These are phyloP conservation scores for Alces alces DNA, from an alignment of 2,113 vertebrate species.

Conservation along the genomic window DNA sequence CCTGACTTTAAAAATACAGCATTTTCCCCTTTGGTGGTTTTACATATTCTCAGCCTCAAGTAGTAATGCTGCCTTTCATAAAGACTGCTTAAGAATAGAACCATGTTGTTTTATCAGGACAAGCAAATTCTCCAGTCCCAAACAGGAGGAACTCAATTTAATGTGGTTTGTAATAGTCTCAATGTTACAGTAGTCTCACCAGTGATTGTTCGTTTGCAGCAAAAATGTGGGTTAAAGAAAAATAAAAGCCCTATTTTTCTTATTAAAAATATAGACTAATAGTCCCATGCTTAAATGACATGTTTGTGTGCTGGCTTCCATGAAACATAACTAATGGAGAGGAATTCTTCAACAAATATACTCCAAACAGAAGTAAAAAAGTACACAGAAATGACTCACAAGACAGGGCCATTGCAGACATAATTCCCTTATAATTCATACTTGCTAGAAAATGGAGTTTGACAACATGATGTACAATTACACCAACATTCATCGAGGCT, in stretches of 20 bases:
- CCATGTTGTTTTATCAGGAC: neutral
- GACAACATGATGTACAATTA: slow-evolving; percentile 33
- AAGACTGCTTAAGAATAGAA: neutral
- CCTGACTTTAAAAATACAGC: neutral
- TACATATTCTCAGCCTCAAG: neutral
- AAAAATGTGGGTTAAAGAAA: slow-evolving; percentile 4
- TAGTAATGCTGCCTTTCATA: neutral
- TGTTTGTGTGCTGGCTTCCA: slow-evolving; percentile 19
- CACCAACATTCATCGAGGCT: slow-evolving; percentile 1
- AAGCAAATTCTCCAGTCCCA: slow-evolving; percentile 3
- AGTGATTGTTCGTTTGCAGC: neutral
- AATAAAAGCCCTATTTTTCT: slow-evolving; percentile 25
- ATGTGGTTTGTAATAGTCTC: neutral
- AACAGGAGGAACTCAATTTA: slow-evolving; percentile 1
- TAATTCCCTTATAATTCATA: neutral
- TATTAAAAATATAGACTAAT: slow-evolving; percentile 68
- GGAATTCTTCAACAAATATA: slow-evolving; percentile 21
- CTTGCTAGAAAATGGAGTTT: neutral
- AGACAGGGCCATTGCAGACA: slow-evolving; percentile 49
- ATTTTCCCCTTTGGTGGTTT: neutral
- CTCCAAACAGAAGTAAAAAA: slow-evolving; percentile 1
- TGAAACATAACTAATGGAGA: neutral
- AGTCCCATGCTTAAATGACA: slow-evolving; percentile 18
- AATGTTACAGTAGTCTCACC: neutral
- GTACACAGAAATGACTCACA: slow-evolving; percentile 45